A percentile compares a stretch with the other conserved stretches of the same genome.
phyloP scores from a whole-genome alignment of 2,888 invertebrate species.

The Ichneumoninae sp. region DNA sequence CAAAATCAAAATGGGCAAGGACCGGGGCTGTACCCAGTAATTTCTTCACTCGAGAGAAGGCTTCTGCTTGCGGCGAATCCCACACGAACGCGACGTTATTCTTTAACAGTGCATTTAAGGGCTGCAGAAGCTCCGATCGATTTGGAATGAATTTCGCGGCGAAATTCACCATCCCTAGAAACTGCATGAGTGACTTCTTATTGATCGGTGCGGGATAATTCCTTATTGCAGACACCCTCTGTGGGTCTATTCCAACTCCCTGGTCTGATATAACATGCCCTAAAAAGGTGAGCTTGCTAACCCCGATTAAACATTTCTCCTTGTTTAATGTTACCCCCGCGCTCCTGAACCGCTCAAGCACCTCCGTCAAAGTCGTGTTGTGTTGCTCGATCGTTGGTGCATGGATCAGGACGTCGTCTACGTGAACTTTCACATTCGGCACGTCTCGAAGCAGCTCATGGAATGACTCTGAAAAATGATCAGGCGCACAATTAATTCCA shows the following conservation, averaged over 20 bases:
- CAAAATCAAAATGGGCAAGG: constrained; percentile 75
- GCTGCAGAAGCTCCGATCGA: constrained; percentile 68
- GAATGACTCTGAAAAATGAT: constrained; percentile 60
- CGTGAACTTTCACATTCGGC: constrained; percentile 57
- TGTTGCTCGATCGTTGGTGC: constrained; percentile 68
- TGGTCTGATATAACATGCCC: constrained; percentile 71
- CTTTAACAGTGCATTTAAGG: constrained; percentile 70
- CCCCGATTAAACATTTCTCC: constrained; percentile 74
- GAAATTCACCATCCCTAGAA: constrained; percentile 70
- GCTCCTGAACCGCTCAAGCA: constrained; percentile 67
- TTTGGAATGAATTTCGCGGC: constrained; percentile 70
- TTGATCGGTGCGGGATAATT: constrained; percentile 69
- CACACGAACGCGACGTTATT: constrained; percentile 67
- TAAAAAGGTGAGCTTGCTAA: constrained; percentile 62
- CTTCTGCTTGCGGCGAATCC: constrained; percentile 67
- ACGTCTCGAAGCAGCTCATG: constrained; percentile 55
- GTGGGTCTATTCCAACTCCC: constrained; percentile 66
- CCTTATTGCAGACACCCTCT: constrained; percentile 67
- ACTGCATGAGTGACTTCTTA: constrained; percentile 68
- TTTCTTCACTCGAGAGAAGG: constrained; percentile 74
- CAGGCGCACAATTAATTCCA: constrained; percentile 68
- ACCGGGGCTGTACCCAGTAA: constrained; percentile 72
- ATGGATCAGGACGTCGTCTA: constrained; percentile 67
- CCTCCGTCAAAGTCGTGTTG: constrained; percentile 66
- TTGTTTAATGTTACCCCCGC: constrained; percentile 71